These are phyloP conservation scores for Cichladusa arquata DNA, from an alignment of 2,113 vertebrate genomes.

Conservation along the genomic window DNA sequence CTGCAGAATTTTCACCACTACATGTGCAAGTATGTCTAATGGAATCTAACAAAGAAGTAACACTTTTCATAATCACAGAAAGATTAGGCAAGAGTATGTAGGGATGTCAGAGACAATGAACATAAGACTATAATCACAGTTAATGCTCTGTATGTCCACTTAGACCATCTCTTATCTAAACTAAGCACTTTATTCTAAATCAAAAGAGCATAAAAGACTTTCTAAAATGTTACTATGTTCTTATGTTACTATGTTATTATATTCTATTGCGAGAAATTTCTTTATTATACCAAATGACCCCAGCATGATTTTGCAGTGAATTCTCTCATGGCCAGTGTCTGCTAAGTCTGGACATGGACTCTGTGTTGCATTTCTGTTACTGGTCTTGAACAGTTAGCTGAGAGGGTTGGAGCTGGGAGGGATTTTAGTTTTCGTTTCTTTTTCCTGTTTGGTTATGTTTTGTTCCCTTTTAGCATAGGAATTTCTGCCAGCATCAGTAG, in stretches of 20 bases:
- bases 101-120: neutral
- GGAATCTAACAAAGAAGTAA: neutral
- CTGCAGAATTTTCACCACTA: neutral
- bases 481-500: neutral
- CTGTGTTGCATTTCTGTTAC: neutral
- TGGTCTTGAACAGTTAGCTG: neutral
- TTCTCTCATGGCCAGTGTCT: neutral
- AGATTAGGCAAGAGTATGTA: neutral
- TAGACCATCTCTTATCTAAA: neutral
- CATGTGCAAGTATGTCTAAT: neutral
- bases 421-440: neutral
- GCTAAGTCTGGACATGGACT: neutral
- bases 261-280: neutral
- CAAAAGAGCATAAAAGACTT: neutral
- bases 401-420: neutral
- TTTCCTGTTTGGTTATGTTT: neutral
- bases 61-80: neutral
- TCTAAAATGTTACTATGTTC: neutral
- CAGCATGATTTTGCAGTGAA: neutral
- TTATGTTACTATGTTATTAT: neutral
- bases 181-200: accelerated
- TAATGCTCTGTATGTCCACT: neutral
- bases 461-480: neutral
- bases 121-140: neutral
- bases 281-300: neutral